A percentile compares a stretch with the other conserved stretches of the same genome.
Conservation (phyloP, 2,113 vertebrate genomes). For the Tenrec ecaudatus region DNA sequence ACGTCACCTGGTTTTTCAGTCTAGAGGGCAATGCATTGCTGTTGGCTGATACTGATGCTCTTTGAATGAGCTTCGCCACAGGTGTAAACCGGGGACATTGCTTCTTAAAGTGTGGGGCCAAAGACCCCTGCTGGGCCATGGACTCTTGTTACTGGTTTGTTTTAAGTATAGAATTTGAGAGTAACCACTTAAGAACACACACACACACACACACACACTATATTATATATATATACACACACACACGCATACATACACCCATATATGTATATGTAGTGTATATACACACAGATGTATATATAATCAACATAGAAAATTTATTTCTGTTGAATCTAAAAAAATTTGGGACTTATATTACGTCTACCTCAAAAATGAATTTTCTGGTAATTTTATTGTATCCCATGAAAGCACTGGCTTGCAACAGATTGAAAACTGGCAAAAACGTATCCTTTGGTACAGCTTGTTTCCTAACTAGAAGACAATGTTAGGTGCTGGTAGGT, state of each 20-base stretch:
- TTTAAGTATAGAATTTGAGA: constrained; percentile 11
- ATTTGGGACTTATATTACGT: not conserved
- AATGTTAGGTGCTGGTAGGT: not conserved
- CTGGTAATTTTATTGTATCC: not conserved
- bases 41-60: not conserved
- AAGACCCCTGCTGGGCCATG: rapidly evolving
- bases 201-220: too few species aligned
- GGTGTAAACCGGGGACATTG: not conserved
- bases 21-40: not conserved
- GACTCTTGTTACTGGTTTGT: not conserved
- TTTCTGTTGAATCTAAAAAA: constrained; percentile 40
- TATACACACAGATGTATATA: too few species aligned
- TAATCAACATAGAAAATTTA: not conserved
- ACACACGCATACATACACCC: not conserved
- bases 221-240: too few species aligned
- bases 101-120: not conserved
- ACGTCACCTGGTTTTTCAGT: not conserved
- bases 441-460: not conserved
- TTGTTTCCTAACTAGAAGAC: constrained; percentile 24
- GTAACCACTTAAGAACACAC: not conserved
- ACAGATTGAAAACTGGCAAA: not conserved
- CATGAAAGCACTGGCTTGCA: constrained; percentile 1
- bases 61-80: not conserved
- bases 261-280: too few species aligned
- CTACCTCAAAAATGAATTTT: not conserved